These are phyloP conservation scores for Ophion obscuratus DNA, from an alignment of 2,888 invertebrate species.

Conservation along the genomic window DNA sequence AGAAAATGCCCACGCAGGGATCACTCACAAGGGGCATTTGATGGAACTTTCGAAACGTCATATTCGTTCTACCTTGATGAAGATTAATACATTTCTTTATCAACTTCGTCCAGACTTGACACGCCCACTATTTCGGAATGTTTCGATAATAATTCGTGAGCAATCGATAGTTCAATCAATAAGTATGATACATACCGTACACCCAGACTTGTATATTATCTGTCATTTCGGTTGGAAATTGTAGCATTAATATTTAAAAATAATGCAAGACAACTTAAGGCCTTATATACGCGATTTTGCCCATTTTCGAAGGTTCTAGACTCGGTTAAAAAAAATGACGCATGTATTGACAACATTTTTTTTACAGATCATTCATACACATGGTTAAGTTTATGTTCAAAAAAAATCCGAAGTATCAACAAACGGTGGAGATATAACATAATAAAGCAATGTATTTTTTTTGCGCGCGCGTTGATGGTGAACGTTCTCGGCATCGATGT, in stretches of 20 bases:
- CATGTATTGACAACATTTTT: too few relatives aligned
- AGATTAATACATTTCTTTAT: conserved; percentile 31
- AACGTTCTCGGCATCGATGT: too few relatives aligned
- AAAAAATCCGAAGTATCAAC: too few relatives aligned
- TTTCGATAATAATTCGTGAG: conserved; percentile 25
- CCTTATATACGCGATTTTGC: too few relatives aligned
- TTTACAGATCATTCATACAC: too few relatives aligned
- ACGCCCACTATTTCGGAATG: conserved; percentile 27
- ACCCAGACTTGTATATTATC: not conserved
- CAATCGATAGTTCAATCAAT: conserved; percentile 15
- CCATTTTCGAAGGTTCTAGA: too few relatives aligned
- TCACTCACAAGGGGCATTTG: not conserved
- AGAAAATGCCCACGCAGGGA: not conserved
- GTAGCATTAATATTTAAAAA: not conserved
- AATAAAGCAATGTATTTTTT: too few relatives aligned
- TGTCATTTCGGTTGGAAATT: not conserved
- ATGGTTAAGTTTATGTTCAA: too few relatives aligned
- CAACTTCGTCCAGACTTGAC: not conserved
- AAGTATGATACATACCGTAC: not conserved
- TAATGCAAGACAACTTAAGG: not conserved
- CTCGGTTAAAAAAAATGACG: too few relatives aligned
- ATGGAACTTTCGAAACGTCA: conserved; percentile 12
- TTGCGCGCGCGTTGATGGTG: too few relatives aligned
- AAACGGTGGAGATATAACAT: too few relatives aligned
- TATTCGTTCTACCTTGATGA: conserved; percentile 14